These are phyloP conservation scores for Saccostrea glomerata DNA, from an alignment of 1,140 invertebrate genomes.

Conservation along the genomic window DNA sequence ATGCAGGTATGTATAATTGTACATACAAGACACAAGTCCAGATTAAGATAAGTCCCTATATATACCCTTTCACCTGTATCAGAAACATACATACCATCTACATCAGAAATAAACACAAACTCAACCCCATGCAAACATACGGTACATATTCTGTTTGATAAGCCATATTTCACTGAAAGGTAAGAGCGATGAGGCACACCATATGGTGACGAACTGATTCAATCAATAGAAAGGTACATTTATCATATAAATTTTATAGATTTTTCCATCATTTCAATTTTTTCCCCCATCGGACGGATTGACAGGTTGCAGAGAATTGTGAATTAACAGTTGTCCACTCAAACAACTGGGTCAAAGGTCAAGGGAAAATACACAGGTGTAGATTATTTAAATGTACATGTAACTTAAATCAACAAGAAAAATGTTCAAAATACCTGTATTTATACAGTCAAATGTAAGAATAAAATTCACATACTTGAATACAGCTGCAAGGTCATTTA, in stretches of 20 bases:
- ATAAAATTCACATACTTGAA: too few species aligned
- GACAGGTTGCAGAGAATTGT: neutral
- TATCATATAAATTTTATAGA: slow-evolving; percentile 35
- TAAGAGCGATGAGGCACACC: slow-evolving; percentile 12
- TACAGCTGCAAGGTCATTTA: too few species aligned
- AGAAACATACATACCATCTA: slow-evolving; percentile 20
- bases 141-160: slow-evolving; percentile 15
- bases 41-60: neutral
- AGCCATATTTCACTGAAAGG: slow-evolving; percentile 22
- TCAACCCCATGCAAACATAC: slow-evolving; percentile 2
- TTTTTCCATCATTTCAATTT: neutral
- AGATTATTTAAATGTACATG: neutral
- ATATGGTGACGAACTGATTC: neutral
- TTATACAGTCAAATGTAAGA: too few species aligned
- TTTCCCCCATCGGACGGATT: neutral
- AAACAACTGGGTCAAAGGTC: neutral
- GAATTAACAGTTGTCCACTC: neutral
- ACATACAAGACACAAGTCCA: neutral
- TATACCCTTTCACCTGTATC: neutral
- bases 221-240: slow-evolving; percentile 23
- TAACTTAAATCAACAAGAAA: neutral
- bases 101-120: neutral
- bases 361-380: neutral
- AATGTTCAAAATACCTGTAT: too few species aligned
- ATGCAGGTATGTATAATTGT: neutral